Evolutionary conservation across 2,797 vertebrate genomes (phyloP), one percentile per base, ranked within the genome.

Genomic region (Crenuchus spilurus): DNA sequence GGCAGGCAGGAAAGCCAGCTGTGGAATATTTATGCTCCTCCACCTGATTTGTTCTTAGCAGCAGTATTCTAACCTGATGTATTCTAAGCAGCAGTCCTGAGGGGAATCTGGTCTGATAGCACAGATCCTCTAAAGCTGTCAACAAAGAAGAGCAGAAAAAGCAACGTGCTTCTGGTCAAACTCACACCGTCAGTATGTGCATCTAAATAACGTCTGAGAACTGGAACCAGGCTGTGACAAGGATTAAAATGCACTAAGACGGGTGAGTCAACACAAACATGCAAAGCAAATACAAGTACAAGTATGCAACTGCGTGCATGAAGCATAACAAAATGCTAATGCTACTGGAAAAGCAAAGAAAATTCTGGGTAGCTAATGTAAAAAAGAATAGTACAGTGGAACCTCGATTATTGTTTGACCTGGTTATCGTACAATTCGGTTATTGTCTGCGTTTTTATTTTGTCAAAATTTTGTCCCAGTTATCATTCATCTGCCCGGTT

Each of bases 91-190:
- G 52, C 22, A 62, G 46, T 52, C 51, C 68, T 49, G 55, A 33
- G 33, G 68, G 65, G 33, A 70, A 62, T 72, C 64, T 72, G 33
- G 48, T 72, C 55, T 77, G 52, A 69, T 67, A 76, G 16, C 28
- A 31, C 37, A 68, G 44, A 80, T 80, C 76, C 58, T 72, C 54
- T 64, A 61, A 74, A 75, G 67, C 64, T 71, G 70, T 64, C 51
- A 66, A 26, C 37, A 70, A 39, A 18, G 62, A 28, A 63, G 18
- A 6, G 31, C 2, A 33, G 41, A 46, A 33, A 31, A 72, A 64
- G 35, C 10, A 5, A n/a, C 2, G 46, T 37, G 26, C 42, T 41
- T 46, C 65, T 33, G 28, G 26, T 51, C 24, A 57, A 55, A 66
- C 48, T 51, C 33, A 35, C 39, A 62, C 41, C 26, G 35, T 5